Base-by-base conservation (phyloP, 2,888 invertebrate genomes). In the Scaptomyza reducta region DNA sequence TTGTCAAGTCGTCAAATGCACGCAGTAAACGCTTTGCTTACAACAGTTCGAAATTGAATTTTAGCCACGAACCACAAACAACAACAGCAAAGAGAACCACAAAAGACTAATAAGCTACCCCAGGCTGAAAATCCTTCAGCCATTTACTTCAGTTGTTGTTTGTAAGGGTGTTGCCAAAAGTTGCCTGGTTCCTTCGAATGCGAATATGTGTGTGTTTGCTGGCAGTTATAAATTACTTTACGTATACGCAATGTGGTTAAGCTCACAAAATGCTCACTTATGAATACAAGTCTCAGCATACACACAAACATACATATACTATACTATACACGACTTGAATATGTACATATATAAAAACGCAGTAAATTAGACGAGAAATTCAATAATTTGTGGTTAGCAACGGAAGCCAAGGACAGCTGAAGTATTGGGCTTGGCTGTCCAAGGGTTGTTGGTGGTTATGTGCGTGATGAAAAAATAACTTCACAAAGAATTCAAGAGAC, bases 361-460 rank as follows among this genome's bases (percentile, higher is more conserved):
- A 73, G 77, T 79, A 86, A 80, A 80, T 80, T 86, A 73, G 64
- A 68, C 80, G 62, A 69, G 63, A 86, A 83, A 79, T 86, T 83
- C 77, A 79, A 86, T 80, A 73, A 73, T 60, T 70, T 69, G 45
- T 27, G 40, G 9, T 50, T 14, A 11, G 35, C 14, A 13, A 35
- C 4, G 4, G 27, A 38, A 31, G 47, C 16, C 47, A n/a, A 42
- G 31, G 14, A 2, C 27, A 49, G 46, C 31, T 38, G 14, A 53
- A 29, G 22, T 29, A 18, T 66, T 33, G 33, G 22, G 33, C 31
- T 29, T 33, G 25, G 22, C n/a, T 25, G 14, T 41, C 27, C 27
- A 46, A 46, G 33, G 14, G 53, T 18, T 33, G 0, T 25, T 46
- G 27, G 5, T 51, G 16, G 27, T 18, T 35, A 11, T 31, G 11